Evolutionary conservation across 2,113 vertebrate species (phyloP).

Genomic region (Mesembrinibis cayennensis): DNA sequence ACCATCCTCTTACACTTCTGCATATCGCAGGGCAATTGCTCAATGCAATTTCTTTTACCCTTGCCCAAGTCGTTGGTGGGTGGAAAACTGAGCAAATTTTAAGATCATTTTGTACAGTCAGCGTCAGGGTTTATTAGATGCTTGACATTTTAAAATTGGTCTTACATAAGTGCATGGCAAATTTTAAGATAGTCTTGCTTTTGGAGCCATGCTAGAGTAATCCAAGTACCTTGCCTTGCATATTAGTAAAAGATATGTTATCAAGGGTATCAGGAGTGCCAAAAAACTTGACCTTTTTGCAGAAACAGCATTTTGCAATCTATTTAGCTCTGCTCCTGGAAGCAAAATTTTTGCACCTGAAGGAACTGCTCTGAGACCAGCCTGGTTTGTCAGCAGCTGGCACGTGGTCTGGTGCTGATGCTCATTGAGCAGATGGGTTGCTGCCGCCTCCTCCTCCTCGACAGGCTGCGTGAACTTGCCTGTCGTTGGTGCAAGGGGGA

Average conservation of each 20-base stretch:
- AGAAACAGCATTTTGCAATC: background rate
- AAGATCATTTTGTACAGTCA: background rate
- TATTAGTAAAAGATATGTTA: background rate
- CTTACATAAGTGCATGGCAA: too few relatives aligned
- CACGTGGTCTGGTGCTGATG: rapidly evolving
- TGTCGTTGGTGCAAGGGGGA: background rate
- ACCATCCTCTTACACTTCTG: background rate
- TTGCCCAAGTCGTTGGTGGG: background rate
- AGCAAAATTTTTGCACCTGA: background rate
- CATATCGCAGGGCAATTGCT: background rate
- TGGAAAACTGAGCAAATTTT: background rate
- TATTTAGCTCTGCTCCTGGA: background rate
- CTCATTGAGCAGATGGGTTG: background rate
- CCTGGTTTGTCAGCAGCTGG: background rate
- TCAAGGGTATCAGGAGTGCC: background rate
- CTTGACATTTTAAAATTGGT: background rate
- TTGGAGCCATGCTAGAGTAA: background rate
- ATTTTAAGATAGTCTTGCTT: background rate
- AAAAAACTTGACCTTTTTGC: background rate
- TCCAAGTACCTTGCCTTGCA: background rate
- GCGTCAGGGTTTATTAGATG: background rate
- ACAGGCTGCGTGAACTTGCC: background rate
- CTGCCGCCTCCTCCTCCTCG: too few relatives aligned
- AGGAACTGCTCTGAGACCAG: background rate
- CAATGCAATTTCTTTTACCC: background rate